phyloP scores from a whole-genome alignment of 2,113 vertebrate species.

The Seriola rivoliana region DNA sequence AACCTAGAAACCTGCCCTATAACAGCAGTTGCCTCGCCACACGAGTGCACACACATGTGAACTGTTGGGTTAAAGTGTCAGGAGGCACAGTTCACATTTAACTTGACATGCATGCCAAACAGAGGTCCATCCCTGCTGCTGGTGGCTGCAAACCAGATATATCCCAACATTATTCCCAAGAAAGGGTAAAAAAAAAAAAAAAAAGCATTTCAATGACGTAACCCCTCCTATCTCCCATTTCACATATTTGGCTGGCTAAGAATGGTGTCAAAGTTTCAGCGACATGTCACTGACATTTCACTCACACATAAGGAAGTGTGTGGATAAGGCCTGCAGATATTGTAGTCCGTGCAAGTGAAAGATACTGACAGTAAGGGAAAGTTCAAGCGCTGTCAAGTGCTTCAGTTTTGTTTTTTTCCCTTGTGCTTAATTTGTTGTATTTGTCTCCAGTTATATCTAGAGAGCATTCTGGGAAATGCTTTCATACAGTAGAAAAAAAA shows the following conservation, averaged over 20 bases:
- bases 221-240: conserved; percentile 14
- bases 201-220: neutral
- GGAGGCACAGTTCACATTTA: conserved; percentile 53
- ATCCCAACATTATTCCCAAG: conserved; percentile 12
- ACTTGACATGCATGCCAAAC: conserved; percentile 61
- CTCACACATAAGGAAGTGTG: conserved; percentile 6
- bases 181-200: neutral
- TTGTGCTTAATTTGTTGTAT: neutral
- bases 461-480: neutral
- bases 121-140: conserved; percentile 25
- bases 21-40: conserved; percentile 19
- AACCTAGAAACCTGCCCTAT: conserved; percentile 16
- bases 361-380: conserved; percentile 20
- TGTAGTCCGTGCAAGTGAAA: conserved; percentile 12
- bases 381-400: conserved; percentile 22
- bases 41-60: conserved; percentile 15
- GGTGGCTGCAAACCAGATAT: conserved; percentile 41
- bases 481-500: neutral
- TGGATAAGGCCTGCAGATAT: conserved; percentile 38
- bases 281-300: conserved; percentile 16
- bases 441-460: conserved; percentile 12
- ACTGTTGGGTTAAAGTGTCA: conserved; percentile 35
- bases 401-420: conserved; percentile 2
- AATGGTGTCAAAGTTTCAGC: conserved; percentile 10
- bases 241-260: conserved; percentile 24